Base-by-base conservation (phyloP, 1,140 invertebrate species). In the Anoplolepis gracilipes region DNA sequence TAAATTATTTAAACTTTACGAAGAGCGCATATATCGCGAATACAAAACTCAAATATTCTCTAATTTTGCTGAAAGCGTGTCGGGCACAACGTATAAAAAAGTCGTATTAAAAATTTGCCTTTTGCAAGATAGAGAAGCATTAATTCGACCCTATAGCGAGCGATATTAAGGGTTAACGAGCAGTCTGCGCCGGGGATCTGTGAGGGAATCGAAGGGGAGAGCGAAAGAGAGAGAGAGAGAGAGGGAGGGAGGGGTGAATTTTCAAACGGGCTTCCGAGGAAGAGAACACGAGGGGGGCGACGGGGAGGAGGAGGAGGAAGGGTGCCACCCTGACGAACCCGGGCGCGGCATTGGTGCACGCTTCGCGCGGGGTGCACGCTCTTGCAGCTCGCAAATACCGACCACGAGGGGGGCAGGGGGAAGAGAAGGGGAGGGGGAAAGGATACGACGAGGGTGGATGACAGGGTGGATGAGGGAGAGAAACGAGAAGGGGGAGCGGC, bases 341-440 rank as follows among this genome's bases (percentile, higher is more conserved):
- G 87, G 82, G 55, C 53, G 81, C 73, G 25, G 76, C 39, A 79
- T 79, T 59, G 59, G 62, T 67, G 75, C 69, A 59, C 28, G 25
- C 30, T 82, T n/a, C n/a, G 30, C 86, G 87, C 70, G 85, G 85
- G 65, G 61, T 86, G 75, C 88, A 89, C 90, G 90, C 85, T 90
- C 85, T 91, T 91, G 87, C 88, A 87, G 87, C 75, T 78, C 16
- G 79, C 87, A 84, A 87, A 87, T 84, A 78, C 87, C 55, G 78
- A 25, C 46, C n/a, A n/a, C n/a, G n/a, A n/a, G n/a, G n/a, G n/a
- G n/a, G n/a, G n/a, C n/a, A n/a, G n/a, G n/a, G n/a, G n/a, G n/a
- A n/a, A n/a, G n/a, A n/a, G n/a, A n/a, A n/a, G n/a, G n/a, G n/a
- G n/a, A 10, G 46, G 22, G 25, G 36, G 46, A 46, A 57, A 72